A percentile compares a stretch with the other conserved stretches of the same genome.
Evolutionary conservation across 2,888 invertebrate species (phyloP).

Genomic region (Coenonympha glycerion): DNA sequence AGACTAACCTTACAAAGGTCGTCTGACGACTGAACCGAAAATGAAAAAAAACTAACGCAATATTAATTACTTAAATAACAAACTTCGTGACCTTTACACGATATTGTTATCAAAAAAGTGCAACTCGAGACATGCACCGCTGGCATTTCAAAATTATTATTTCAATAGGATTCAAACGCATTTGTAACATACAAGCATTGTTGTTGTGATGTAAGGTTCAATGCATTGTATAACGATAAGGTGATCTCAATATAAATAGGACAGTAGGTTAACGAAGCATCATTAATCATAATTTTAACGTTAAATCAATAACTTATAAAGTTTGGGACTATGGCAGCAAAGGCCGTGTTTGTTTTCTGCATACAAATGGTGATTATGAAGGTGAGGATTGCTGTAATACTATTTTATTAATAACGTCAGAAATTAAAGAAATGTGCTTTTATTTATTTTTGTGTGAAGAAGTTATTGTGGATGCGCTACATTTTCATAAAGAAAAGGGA

Average conservation of each 20-base stretch:
- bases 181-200: not conserved
- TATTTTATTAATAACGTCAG: too few species aligned
- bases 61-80: too few species aligned
- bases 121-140: not conserved
- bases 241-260: constrained; percentile 30
- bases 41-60: not conserved
- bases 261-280: constrained; percentile 27
- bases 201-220: constrained; percentile 18
- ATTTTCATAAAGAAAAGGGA: too few species aligned
- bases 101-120: not conserved
- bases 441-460: too few species aligned
- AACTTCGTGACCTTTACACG: not conserved
- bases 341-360: constrained; percentile 21
- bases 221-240: constrained; percentile 20
- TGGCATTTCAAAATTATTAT: not conserved
- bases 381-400: too few species aligned
- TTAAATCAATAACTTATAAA: constrained; percentile 3
- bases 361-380: constrained; percentile 23
- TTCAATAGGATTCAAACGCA: not conserved
- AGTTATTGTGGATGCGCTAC: too few species aligned
- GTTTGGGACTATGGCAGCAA: constrained; percentile 16
- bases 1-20: too few species aligned
- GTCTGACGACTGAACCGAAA: too few species aligned
- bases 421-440: too few species aligned
- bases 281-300: constrained; percentile 13